A percentile compares a stretch with the other conserved stretches of the same genome.
These are phyloP conservation scores for Phymatocera aterrima DNA, from an alignment of 2,888 invertebrate species.

Conservation along the genomic window DNA sequence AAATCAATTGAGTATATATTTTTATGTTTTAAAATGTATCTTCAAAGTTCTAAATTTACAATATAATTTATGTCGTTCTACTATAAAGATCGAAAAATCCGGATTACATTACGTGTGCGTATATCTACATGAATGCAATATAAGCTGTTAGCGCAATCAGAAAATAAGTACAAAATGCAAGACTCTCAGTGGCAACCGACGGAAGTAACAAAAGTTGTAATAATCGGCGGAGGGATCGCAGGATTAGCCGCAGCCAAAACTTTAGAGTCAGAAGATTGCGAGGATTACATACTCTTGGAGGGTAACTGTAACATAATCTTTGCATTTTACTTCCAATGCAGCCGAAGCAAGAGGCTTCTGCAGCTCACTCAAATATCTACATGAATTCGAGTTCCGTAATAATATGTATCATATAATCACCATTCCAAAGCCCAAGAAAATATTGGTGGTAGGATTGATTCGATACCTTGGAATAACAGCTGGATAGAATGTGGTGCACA, in stretches of 20 bases:
- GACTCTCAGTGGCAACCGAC: slow-evolving; percentile 33
- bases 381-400: neutral
- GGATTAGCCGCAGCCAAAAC: slow-evolving; percentile 78
- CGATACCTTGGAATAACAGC: slow-evolving; percentile 71
- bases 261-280: slow-evolving; percentile 73
- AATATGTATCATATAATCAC: no score
- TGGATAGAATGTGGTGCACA: slow-evolving; percentile 80
- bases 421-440: slow-evolving; percentile 72
- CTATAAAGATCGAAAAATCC: neutral
- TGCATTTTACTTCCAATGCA: neutral
- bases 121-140: neutral
- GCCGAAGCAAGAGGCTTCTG: neutral
- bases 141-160: neutral
- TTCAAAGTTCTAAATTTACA: neutral
- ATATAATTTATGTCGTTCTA: neutral
- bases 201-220: slow-evolving; percentile 72
- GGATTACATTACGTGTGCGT: neutral
- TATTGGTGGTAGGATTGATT: slow-evolving; percentile 78
- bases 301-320: slow-evolving; percentile 62
- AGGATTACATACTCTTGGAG: slow-evolving; percentile 78
- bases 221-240: slow-evolving; percentile 80
- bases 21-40: neutral
- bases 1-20: neutral
- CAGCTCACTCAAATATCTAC: neutral
- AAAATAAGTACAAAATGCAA: slow-evolving; percentile 47